Evolutionary conservation across 2,113 vertebrate species (phyloP).

Genomic region (Plestiodon gilberti): DNA sequence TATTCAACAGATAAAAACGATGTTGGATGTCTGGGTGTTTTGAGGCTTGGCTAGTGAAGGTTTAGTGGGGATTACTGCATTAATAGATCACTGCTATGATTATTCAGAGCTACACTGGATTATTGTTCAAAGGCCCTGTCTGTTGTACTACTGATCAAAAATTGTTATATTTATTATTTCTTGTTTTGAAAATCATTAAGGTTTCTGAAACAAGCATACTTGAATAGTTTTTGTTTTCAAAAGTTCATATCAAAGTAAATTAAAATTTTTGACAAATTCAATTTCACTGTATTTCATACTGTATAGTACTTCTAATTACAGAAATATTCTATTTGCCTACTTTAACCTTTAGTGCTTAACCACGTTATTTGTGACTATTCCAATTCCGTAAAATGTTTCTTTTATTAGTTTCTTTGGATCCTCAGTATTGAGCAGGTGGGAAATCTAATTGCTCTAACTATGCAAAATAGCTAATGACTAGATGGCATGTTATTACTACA

Average conservation of each 20-base stretch:
- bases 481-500: neutral
- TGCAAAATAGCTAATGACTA: conserved; percentile 38
- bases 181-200: conserved; percentile 4
- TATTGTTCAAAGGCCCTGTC: neutral
- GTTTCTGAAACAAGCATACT: neutral
- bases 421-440: conserved; percentile 1
- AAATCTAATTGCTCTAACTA: conserved; percentile 44
- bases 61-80: too few species aligned
- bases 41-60: too few species aligned
- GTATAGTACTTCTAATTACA: conserved; percentile 21
- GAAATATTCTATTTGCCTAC: neutral
- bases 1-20: too few species aligned
- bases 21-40: too few species aligned
- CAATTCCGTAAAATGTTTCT: neutral
- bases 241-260: conserved; percentile 29
- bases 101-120: neutral
- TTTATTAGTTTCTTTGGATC: conserved; percentile 4
- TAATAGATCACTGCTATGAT: too few species aligned
- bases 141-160: neutral
- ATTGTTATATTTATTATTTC: neutral
- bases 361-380: conserved; percentile 14
- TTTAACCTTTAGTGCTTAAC: conserved; percentile 12
- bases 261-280: neutral
- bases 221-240: conserved; percentile 3
- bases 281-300: conserved; percentile 10